These are phyloP conservation scores for Tinea semifulvella DNA, from an alignment of 2,888 invertebrate genomes.

Conservation along the genomic window DNA sequence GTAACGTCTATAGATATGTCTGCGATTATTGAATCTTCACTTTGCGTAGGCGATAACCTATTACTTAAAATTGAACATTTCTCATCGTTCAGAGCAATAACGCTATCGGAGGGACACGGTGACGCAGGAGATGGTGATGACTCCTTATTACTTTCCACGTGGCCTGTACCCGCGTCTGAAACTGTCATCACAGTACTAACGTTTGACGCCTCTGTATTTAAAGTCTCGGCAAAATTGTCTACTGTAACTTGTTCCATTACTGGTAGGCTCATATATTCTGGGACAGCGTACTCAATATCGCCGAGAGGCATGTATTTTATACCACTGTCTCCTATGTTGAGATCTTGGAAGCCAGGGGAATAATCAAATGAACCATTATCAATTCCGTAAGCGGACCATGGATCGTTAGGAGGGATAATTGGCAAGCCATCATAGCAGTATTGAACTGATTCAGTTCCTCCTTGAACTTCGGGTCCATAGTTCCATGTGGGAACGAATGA, in stretches of 20 bases:
- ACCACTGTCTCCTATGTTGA: slow-evolving; percentile 31
- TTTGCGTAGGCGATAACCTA: slow-evolving; percentile 41
- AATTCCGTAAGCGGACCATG: slow-evolving; percentile 49
- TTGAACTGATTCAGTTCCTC: slow-evolving; percentile 37
- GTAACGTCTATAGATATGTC: slow-evolving; percentile 56
- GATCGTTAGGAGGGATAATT: slow-evolving; percentile 49
- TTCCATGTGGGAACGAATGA: slow-evolving; percentile 58
- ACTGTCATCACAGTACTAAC: slow-evolving; percentile 15
- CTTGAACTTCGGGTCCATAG: slow-evolving; percentile 45
- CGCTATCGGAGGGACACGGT: slow-evolving; percentile 15
- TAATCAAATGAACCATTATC: slow-evolving; percentile 45
- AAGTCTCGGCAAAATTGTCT: slow-evolving; percentile 25
- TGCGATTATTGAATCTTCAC: slow-evolving; percentile 52
- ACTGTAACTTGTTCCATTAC: slow-evolving; percentile 36
- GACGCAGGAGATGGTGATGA: neutral
- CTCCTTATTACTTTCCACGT: slow-evolving; percentile 6
- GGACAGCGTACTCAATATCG: slow-evolving; percentile 54
- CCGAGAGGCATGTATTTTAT: slow-evolving; percentile 52
- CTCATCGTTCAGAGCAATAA: slow-evolving; percentile 30
- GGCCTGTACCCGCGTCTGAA: slow-evolving; percentile 7
- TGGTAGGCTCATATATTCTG: slow-evolving; percentile 54
- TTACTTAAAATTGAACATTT: slow-evolving; percentile 24
- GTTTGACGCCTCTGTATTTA: neutral
- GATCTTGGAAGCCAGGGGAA: slow-evolving; percentile 39
- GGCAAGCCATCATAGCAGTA: slow-evolving; percentile 47